Base-by-base conservation (phyloP, 2,797 vertebrate genomes). In the Micropoecilia bifurca region DNA sequence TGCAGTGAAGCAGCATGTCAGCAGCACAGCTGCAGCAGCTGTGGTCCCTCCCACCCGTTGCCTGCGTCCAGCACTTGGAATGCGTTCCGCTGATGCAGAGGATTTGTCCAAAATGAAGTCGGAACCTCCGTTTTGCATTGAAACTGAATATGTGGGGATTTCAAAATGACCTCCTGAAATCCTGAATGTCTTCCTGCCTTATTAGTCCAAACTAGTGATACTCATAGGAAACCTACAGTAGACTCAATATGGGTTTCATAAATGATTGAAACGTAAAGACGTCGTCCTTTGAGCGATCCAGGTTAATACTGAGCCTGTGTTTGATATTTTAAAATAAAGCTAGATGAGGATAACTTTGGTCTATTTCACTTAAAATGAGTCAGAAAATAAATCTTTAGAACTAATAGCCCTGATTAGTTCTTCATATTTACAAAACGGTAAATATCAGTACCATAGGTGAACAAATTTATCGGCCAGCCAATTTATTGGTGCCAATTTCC, bases 191-290 rank as follows among this genome's bases (percentile, higher is more conserved):
- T 63, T 3, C 8, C 50, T 81, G 28, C n/a, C n/a, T 57, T 8
- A 55, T 73, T 22, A 77, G 33, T 57, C 73, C 75, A 77, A 82
- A 74, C 47, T 69, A 30, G 28, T 33, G 69, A 71, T n/a, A 28
- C 3, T 45, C 14, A 75, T 50, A 20, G 76, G 77, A 28, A 53
- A 41, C 69, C 25, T 18, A 57, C 30, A 75, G 45, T 41, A 13
- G 4, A 86, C 33, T 28, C 46, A 47, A 10, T 45, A 13, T 20
- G 22, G 68, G 22, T 45, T 25, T 0, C 63, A 66, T 66, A 25
- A 66, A 13, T 57, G n/a, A 12, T 28, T 28, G 22, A 57, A 9
- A 57, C 55, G 0, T 57, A 28, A 57, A n/a, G 10, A n/a, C 3
- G 3, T 28, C 4, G 1, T 57, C 25, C 9, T n/a, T 25, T 28